Evolutionary conservation across 2,797 vertebrate species (phyloP).

Genomic region (Esox masquinongy): DNA sequence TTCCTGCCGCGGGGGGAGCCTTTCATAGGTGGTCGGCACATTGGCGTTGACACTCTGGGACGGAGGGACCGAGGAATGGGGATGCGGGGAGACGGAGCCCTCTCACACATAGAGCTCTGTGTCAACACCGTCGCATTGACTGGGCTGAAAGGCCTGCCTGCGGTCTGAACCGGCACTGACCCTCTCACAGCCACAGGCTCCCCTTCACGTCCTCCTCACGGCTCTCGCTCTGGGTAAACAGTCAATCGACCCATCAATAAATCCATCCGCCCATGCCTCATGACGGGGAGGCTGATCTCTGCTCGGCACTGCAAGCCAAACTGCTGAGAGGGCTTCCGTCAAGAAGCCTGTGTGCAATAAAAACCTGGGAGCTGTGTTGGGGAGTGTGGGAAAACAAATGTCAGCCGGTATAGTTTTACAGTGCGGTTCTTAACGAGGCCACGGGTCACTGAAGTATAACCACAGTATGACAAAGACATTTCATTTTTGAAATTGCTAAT

Average conservation of each 20-base stretch:
- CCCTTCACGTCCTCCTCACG: background rate
- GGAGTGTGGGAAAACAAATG: background rate
- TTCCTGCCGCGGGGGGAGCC: slow-evolving; percentile 36
- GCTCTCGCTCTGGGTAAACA: slow-evolving; percentile 9
- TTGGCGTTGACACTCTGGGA: slow-evolving; percentile 8
- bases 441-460: background rate
- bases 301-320: background rate
- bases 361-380: background rate
- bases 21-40: slow-evolving; percentile 18
- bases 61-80: slow-evolving; percentile 1
- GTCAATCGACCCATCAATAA: slow-evolving; percentile 23
- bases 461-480: background rate
- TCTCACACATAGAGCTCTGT: slow-evolving; percentile 22
- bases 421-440: background rate
- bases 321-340: slow-evolving; percentile 15
- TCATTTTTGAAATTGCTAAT: background rate
- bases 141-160: slow-evolving; percentile 12
- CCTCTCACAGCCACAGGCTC: background rate
- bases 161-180: slow-evolving; percentile 7
- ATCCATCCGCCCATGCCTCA: slow-evolving; percentile 23
- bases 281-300: background rate
- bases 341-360: background rate
- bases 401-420: background rate
- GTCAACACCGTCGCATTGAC: slow-evolving; percentile 30
- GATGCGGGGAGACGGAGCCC: background rate